phyloP scores from a whole-genome alignment of 1,140 invertebrate species.

The Aphaenogaster floridana region DNA sequence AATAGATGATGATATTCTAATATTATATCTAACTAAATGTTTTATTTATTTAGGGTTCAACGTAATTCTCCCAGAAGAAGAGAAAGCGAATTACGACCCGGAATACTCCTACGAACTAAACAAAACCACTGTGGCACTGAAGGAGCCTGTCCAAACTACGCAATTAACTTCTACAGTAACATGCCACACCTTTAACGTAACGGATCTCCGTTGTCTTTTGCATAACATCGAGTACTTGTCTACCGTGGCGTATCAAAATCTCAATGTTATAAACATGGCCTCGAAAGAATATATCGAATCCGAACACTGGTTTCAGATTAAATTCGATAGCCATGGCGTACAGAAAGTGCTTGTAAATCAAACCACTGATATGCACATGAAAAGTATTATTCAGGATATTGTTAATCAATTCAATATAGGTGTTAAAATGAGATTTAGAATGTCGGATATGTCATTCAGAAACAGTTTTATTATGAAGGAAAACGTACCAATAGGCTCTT shows the following conservation, averaged over 20 bases:
- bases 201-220: no score
- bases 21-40: not conserved
- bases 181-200: not conserved
- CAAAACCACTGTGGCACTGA: not conserved
- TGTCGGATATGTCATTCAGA: no score
- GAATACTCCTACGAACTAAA: not conserved
- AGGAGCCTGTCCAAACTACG: not conserved
- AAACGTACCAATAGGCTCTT: not conserved
- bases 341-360: no score
- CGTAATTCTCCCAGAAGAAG: not conserved
- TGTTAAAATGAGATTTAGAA: no score
- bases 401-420: not conserved
- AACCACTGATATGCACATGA: no score
- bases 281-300: no score
- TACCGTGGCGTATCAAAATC: no score
- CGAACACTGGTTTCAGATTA: no score
- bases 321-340: no score
- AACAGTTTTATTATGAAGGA: no score
- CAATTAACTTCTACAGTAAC: not conserved
- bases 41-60: not conserved
- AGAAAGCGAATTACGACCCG: not conserved
- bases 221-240: no score
- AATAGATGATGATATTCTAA: not conserved
- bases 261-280: no score
- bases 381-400: not conserved